These are phyloP conservation scores for Suncus etruscus DNA, from an alignment of 2,113 vertebrate genomes.

Conservation along the genomic window DNA sequence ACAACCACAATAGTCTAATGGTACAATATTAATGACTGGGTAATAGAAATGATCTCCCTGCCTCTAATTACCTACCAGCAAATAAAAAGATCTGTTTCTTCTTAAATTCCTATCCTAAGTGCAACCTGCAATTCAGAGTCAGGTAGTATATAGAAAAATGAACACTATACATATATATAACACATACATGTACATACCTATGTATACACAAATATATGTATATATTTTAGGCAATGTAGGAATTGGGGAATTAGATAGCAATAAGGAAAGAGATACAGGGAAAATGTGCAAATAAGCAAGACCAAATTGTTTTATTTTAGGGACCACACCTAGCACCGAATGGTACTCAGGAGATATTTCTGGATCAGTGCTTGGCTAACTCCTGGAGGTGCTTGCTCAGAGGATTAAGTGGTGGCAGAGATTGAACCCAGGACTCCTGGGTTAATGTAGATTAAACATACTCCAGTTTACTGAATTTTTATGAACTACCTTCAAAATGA, in stretches of 20 bases:
- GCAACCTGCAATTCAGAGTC: background rate
- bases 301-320: too few species aligned
- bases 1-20: background rate
- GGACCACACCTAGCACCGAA: too few species aligned
- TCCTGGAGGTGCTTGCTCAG: too few species aligned
- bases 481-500: background rate
- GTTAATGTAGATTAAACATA: too few species aligned
- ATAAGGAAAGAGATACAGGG: too few species aligned
- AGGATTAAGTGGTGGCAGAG: too few species aligned
- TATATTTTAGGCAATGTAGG: background rate
- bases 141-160: background rate
- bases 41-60: background rate
- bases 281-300: too few species aligned
- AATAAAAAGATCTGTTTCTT: background rate
- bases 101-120: background rate
- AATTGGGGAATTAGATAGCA: background rate
- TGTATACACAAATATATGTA: too few species aligned
- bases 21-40: background rate
- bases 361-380: too few species aligned
- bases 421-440: background rate
- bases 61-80: background rate
- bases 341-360: too few species aligned
- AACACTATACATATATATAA: constrained; percentile 9
- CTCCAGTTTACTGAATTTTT: background rate
- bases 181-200: background rate